phyloP scores from a whole-genome alignment of 2,888 invertebrate genomes.

The Diarsia dahlii region DNA sequence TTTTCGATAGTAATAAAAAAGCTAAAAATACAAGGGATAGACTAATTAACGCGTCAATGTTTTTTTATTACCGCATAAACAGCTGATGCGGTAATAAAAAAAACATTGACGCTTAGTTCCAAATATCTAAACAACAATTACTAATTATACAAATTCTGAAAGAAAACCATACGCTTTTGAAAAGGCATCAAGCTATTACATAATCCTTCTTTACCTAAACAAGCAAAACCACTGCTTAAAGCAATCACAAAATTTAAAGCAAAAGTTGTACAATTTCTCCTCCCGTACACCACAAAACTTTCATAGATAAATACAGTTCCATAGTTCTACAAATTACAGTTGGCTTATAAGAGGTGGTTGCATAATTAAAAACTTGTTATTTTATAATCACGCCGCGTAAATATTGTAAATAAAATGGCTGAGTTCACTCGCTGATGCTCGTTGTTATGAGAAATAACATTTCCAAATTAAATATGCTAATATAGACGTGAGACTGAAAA shows the following conservation, averaged over 20 bases:
- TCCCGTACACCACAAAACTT: constrained; percentile 43
- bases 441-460: constrained; percentile 31
- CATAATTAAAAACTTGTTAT: constrained; percentile 74
- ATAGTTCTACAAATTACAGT: constrained; percentile 66
- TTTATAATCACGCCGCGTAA: constrained; percentile 64
- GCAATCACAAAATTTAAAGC: neutral
- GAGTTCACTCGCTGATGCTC: neutral
- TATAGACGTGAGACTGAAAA: constrained; percentile 7
- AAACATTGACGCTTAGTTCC: no score
- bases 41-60: no score
- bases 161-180: no score
- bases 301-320: constrained; percentile 47
- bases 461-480: constrained; percentile 46
- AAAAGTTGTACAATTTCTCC: constrained; percentile 2
- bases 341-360: constrained; percentile 59
- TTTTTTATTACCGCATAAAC: no score
- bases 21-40: no score
- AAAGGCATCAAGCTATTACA: neutral
- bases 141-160: no score
- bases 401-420: constrained; percentile 49
- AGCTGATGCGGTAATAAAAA: no score
- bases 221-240: neutral
- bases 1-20: no score
- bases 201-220: neutral
- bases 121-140: no score